Evolutionary conservation across 2,888 invertebrate species (phyloP).

Genomic region (Drosophila acutilabella): DNA sequence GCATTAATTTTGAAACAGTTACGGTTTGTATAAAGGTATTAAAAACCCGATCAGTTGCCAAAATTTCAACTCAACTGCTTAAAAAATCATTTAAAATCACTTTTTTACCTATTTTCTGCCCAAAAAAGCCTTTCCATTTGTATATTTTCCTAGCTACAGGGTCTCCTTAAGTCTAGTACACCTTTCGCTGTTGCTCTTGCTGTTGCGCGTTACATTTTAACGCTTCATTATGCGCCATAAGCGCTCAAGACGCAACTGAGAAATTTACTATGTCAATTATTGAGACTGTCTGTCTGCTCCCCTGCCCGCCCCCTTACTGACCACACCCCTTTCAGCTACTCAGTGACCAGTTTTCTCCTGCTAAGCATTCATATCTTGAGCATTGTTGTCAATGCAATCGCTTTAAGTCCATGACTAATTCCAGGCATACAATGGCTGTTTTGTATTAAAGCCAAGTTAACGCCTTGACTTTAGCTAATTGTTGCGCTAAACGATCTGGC

Average conservation of each 20-base stretch:
- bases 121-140: no score
- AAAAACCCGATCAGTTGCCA: no score
- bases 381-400: constrained; percentile 1
- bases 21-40: no score
- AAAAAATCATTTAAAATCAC: no score
- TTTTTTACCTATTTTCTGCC: no score
- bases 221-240: constrained; percentile 78
- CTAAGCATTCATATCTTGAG: constrained; percentile 3
- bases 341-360: background rate
- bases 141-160: background rate
- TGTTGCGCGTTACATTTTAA: constrained; percentile 75
- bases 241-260: constrained; percentile 48
- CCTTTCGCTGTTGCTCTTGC: constrained; percentile 9
- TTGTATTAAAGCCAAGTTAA: constrained; percentile 16
- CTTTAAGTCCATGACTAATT: constrained; percentile 5
- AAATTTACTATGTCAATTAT: constrained; percentile 74
- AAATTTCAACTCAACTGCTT: no score
- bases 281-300: constrained; percentile 39
- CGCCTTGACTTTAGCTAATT: constrained; percentile 23
- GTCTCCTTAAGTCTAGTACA: background rate
- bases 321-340: background rate
- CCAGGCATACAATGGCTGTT: constrained; percentile 8
- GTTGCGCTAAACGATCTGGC: constrained; percentile 22
- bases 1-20: no score
- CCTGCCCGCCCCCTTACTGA: background rate